A percentile compares a stretch with the other conserved stretches of the same genome.
Conservation (phyloP, 2,797 vertebrate genomes). For the Pipistrellus kuhlii region DNA sequence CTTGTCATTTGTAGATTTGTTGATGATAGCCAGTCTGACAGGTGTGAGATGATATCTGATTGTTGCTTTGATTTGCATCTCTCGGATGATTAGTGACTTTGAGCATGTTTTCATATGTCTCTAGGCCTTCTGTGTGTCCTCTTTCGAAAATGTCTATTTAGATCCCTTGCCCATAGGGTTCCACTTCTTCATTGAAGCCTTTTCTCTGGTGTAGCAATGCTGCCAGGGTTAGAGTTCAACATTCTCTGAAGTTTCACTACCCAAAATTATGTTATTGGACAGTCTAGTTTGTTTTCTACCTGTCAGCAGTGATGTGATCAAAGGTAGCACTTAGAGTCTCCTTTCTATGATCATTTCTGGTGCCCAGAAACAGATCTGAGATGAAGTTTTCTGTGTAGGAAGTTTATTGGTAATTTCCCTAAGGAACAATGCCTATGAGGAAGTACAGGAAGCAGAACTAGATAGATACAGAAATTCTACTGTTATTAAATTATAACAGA, state of each 20-base stretch:
- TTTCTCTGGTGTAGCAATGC: neutral
- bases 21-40: too few species aligned
- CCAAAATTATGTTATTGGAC: neutral
- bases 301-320: neutral
- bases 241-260: neutral
- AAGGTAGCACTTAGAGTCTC: neutral
- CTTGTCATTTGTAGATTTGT: too few species aligned
- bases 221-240: neutral
- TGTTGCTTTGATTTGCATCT: too few species aligned
- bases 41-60: too few species aligned
- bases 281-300: neutral
- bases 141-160: too few species aligned
- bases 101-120: too few species aligned
- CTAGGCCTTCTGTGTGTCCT: too few species aligned
- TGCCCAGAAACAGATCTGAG: neutral
- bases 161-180: neutral
- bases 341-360: neutral
- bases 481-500: neutral
- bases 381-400: conserved; percentile 6
- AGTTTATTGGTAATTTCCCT: neutral
- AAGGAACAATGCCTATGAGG: neutral
- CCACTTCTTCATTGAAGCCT: neutral
- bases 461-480: conserved; percentile 4
- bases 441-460: conserved; percentile 13
- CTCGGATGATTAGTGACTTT: too few species aligned